These are phyloP conservation scores for Latrodectus elegans DNA, from an alignment of 2,888 invertebrate genomes.

Conservation along the genomic window DNA sequence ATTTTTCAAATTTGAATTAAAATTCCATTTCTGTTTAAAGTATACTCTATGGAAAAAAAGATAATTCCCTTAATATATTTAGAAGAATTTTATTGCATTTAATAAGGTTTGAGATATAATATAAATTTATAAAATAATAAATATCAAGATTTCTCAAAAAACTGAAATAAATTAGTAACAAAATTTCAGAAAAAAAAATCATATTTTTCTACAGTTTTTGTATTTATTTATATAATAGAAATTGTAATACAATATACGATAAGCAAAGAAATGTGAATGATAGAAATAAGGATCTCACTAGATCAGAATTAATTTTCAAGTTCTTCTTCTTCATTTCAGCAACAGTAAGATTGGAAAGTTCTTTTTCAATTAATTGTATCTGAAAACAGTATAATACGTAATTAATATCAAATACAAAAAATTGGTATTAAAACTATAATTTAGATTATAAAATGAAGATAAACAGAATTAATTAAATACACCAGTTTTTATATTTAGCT, in stretches of 20 bases:
- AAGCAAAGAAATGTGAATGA: neutral
- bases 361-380: conserved; percentile 70
- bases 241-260: neutral
- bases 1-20: too few relatives aligned
- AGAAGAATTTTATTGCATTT: too few relatives aligned
- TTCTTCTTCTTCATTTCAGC: conserved; percentile 69
- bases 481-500: too few relatives aligned
- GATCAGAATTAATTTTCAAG: conserved; percentile 55
- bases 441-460: too few relatives aligned
- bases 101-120: too few relatives aligned
- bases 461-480: too few relatives aligned
- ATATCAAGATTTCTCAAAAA: neutral
- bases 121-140: too few relatives aligned
- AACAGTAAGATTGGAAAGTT: conserved; percentile 65
- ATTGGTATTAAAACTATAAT: neutral
- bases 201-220: neutral
- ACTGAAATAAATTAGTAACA: too few relatives aligned
- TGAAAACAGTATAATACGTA: conserved; percentile 15
- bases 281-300: conserved; percentile 38
- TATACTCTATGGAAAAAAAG: too few relatives aligned
- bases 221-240: neutral
- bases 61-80: too few relatives aligned
- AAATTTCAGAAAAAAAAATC: too few relatives aligned
- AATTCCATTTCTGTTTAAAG: too few relatives aligned
- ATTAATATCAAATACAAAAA: neutral